Evolutionary conservation across 2,797 vertebrate species (phyloP), one percentile per base, ranked within the genome.

Genomic region (Pangasius macronema): DNA sequence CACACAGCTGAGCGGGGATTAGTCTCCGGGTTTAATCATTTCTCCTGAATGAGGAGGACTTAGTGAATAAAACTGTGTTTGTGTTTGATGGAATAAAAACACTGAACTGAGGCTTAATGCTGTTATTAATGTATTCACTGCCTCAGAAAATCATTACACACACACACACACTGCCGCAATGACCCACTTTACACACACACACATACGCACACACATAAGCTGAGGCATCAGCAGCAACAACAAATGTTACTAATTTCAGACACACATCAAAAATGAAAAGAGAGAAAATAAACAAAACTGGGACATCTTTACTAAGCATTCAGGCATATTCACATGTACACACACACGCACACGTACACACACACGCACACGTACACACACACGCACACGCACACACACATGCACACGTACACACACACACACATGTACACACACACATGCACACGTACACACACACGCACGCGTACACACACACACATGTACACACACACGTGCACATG

Each of bases 41-140:
- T 81, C 49, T 81, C 57, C 79, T 81, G 79, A 57, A 36, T 39
- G 20, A 82, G 8, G 3, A 51, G 39, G 13, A 30, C 67, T 67
- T 49, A 5, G 0, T 1, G 2, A 49, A n/a, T 30, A 18, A 20
- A 30, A 30, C 59, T 9, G 49, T 18, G 49, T 20, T 8, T 63
- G 39, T 63, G 39, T n/a, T 24, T 53, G 14, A 36, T 39, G 22
- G 39, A 65, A n/a, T 59, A 82, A 63, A 65, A 36, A 80, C 79
- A 57, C 51, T 59, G 53, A 55, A 18, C 22, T 18, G n/a, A 49
- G 93, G 93, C 94, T 93, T 95, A 95, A 95, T 95, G 93, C 93
- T 93, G 92, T 95, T 95, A 95, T 95, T 95, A 96, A 96, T 96
- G 94, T 95, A 95, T 95, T 95, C 95, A 96, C 95, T 94, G 95